A percentile compares a stretch with the other conserved stretches of the same genome.
These are phyloP conservation scores for Planococcus citri DNA, from an alignment of 1,140 invertebrate genomes.

Conservation along the genomic window DNA sequence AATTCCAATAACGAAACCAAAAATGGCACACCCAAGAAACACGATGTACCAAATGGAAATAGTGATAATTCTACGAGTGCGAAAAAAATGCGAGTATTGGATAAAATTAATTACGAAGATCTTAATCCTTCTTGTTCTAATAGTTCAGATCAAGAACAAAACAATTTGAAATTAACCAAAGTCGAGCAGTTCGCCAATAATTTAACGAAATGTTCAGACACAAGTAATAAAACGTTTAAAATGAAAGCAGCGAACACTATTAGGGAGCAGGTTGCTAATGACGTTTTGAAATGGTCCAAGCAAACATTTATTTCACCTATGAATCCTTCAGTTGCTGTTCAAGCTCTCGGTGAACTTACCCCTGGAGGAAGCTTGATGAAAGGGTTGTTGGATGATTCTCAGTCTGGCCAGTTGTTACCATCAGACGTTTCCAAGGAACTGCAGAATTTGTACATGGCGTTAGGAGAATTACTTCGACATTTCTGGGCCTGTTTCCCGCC, in stretches of 20 bases:
- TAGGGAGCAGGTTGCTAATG: constrained; percentile 24
- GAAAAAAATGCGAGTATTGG: constrained; percentile 32
- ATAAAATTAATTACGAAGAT: constrained; percentile 25
- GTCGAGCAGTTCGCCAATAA: constrained; percentile 25
- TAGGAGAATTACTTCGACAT: constrained; percentile 76
- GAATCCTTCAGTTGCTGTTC: constrained; percentile 57
- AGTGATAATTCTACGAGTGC: constrained; percentile 29
- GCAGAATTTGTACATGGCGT: constrained; percentile 64
- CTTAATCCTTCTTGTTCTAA: constrained; percentile 15
- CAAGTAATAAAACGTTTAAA: constrained; percentile 21
- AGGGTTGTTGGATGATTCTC: constrained; percentile 52
- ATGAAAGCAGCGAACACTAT: constrained; percentile 23
- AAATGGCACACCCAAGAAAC: constrained; percentile 23
- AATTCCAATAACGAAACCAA: constrained; percentile 32
- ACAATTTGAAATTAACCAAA: constrained; percentile 24
- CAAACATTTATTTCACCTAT: constrained; percentile 30
- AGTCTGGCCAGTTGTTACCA: constrained; percentile 60
- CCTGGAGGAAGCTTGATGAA: constrained; percentile 88
- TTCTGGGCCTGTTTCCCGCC: constrained; percentile 92
- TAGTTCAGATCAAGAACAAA: constrained; percentile 20
- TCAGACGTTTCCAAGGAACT: constrained; percentile 70
- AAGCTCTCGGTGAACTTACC: constrained; percentile 73
- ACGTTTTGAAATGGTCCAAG: constrained; percentile 25
- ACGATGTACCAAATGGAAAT: constrained; percentile 29
- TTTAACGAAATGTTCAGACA: constrained; percentile 22